Base-by-base conservation (phyloP, 1,140 invertebrate genomes). In the Drosophila prosaltans region DNA sequence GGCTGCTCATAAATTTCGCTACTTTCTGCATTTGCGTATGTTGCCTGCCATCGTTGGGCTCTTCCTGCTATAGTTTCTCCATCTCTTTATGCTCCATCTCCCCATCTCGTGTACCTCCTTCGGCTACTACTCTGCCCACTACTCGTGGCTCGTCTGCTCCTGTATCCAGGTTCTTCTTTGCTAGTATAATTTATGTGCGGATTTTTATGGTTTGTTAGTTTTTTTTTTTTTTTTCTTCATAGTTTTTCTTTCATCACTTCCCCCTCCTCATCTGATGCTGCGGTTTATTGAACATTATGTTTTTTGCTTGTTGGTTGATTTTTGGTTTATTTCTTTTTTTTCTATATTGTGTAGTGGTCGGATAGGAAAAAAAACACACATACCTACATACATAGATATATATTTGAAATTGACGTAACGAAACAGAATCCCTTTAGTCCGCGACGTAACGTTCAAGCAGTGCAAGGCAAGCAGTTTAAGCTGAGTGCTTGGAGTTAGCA, bases 141-240 rank as follows among this genome's bases (percentile, higher is more conserved):
- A 5, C 45, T 48, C 45, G 7, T 21, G 7, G 16, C 45, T 21
- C 63, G 64, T 51, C 41, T 57, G 62, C 58, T 65, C 24, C 65
- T 62, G 48, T 24, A 32, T 30, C 3, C 41, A 16, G 40, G 64
- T 69, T n/a, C 28, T 39, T 21, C 16, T 55, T 16, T 63, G 66
- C 45, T 51, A 30, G 51, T 67, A 55, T 70, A 82, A 83, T 79
- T 83, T 83, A 83, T 83, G 80, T 79, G 80, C 69, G 66, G 51
- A 75, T 83, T 83, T 83, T 83, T 83, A 82, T 83, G 80, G 75
- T 75, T 81, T 77, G 74, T 81, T 78, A 69, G 73, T 66, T 81
- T 70, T 69, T 57, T 69, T 40, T 41, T 61, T 40, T 61, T 62
- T n/a, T n/a, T 62, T 41, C 3, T 76, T 58, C 43, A 70, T 76